Base-by-base conservation (phyloP, 2,888 invertebrate genomes). In the Toxonevra muliebris region DNA sequence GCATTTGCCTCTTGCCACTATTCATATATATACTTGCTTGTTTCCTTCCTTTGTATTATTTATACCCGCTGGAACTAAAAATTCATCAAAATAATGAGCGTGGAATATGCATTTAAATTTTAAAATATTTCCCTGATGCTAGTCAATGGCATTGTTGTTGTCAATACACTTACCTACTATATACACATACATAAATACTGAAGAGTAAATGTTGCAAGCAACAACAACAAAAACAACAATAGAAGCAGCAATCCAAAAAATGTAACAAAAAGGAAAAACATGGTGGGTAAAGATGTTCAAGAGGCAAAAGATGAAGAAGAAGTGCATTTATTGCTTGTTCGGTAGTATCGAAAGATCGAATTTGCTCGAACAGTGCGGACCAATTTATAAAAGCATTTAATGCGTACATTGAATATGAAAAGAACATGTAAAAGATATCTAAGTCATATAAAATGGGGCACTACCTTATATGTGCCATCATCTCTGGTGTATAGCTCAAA, bases 41-140 rank as follows among this genome's bases (percentile, higher is more conserved):
- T 30, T 19, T 15, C 30, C 45, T 42, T 20, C 15, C 58, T 50
- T 11, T 19, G 43, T 45, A 15, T 63, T 48, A 55, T 48, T 15
- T 48, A 57, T 61, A 41, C 57, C 70, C 70, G 48, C 53, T 45
- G 61, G 70, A 60, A 50, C 50, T 52, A 43, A 61, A 66, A 66
- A 68, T 66, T 65, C 68, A 70, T 71, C 68, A 69, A 61, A 57
- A 50, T 69, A 71, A 71, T 71, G 68, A 71, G 71, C 68, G 55
- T 60, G 68, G 68, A 61, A 66, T 71, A 66, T 71, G 71, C 68
- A 71, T 64, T 66, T 66, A 64, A 71, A 68, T 68, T 64, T 66
- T 66, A 64, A 71, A 68, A 63, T 63, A 65, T 65, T 65, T 62
- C 12, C 57, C n/a, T 65, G 42, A 30, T 61, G 41, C 17, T 9